Evolutionary conservation across 1,140 invertebrate species (phyloP).

Genomic region (Panagrolaimus sp.): DNA sequence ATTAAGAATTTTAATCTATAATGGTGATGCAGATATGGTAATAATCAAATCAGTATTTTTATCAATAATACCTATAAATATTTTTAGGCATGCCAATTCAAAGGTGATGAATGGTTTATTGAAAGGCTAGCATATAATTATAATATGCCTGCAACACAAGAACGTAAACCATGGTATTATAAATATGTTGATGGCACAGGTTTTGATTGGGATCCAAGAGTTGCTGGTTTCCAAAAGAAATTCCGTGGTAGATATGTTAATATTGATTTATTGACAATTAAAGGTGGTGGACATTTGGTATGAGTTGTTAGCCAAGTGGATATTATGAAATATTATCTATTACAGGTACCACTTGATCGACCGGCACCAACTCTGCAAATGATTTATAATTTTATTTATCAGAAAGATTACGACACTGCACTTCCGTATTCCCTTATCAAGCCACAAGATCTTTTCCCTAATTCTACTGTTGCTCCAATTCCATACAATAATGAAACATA

Average conservation of each 20-base stretch:
- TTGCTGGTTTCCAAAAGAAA: neutral
- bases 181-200: neutral
- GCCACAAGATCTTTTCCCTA: neutral
- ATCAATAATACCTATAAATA: neutral
- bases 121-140: conserved; percentile 18
- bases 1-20: conserved; percentile 61
- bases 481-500: neutral
- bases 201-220: neutral
- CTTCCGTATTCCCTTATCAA: neutral
- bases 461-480: neutral
- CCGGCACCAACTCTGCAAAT: conserved; percentile 37
- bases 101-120: conserved; percentile 63
- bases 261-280: conserved; percentile 32
- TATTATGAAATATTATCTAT: no score
- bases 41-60: no score
- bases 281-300: conserved; percentile 28
- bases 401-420: conserved; percentile 20
- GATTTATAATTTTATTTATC: conserved; percentile 30
- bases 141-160: neutral
- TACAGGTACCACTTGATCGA: conserved; percentile 28
- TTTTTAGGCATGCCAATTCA: conserved; percentile 62
- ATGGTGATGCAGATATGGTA: conserved; percentile 61
- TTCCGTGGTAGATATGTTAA: neutral
- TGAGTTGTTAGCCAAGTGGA: no score
- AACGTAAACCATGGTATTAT: neutral